These are phyloP conservation scores for Troilus luridus DNA, from an alignment of 2,888 invertebrate species.

Conservation along the genomic window DNA sequence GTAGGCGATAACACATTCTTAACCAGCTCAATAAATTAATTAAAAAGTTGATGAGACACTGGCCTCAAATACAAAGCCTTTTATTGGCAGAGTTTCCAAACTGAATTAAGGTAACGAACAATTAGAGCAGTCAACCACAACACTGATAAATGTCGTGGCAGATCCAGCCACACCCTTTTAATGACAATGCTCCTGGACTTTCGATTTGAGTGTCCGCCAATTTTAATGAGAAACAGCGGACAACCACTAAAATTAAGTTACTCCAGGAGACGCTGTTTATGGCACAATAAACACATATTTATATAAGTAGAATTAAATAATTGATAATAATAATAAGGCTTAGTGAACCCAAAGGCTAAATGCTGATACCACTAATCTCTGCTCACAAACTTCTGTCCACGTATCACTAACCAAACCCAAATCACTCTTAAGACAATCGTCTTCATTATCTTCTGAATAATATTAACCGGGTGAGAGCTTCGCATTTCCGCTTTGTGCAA, in stretches of 20 bases:
- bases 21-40: not conserved
- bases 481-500: too few species aligned
- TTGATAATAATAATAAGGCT: too few species aligned
- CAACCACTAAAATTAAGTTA: too few species aligned
- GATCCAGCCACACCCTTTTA: not conserved
- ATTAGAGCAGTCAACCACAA: not conserved
- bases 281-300: not conserved
- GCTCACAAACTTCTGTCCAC: too few species aligned
- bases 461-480: too few species aligned
- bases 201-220: not conserved
- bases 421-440: too few species aligned
- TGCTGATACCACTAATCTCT: too few species aligned
- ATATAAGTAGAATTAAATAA: not conserved
- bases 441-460: too few species aligned
- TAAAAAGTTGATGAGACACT: not conserved
- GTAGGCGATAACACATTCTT: not conserved
- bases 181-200: not conserved
- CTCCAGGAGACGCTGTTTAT: not conserved
- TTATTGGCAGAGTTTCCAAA: not conserved
- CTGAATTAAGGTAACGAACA: not conserved
- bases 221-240: not conserved
- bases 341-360: too few species aligned
- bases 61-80: not conserved
- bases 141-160: not conserved
- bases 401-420: too few species aligned